Base-by-base conservation (phyloP, 2,797 vertebrate genomes). In the Brotogeris chrysoptera region DNA sequence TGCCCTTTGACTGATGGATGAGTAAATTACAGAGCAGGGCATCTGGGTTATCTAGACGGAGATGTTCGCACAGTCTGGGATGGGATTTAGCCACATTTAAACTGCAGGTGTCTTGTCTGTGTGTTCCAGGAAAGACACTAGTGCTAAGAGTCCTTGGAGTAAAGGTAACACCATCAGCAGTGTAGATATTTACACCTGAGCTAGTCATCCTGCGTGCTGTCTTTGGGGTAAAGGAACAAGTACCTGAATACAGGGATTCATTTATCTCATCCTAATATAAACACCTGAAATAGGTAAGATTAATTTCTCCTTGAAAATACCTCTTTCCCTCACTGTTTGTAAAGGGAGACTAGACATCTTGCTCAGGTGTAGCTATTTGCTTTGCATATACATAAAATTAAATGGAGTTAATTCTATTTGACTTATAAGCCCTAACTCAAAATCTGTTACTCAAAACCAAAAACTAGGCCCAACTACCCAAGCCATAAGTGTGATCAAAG, bases 121-220 rank as follows among this genome's bases (percentile, higher is more conserved):
- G 2, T 19, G 23, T 34, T 49, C 27, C 43, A 73, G 36, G 27
- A 36, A 78, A 13, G 27, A 46, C 38, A 39, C 13, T 19, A 41
- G 21, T 36, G 23, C 15, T 63, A 25, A 64, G 7, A 43, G 23
- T 46, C 16, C 36, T 90, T 13, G 11, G 6, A 59, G 3, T 11
- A 6, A 68, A 63, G 16, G 11, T 28, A 46, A 4, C 13, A 44
- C 13, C 4, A 16, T 15, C 1, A 0, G 8, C 30, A 34, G 3
- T 20, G 55, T 1, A 64, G 27, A 25, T 6, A 16, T 71, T 85
- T 86, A 44, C 1, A 1, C 16, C 23, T 34, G 28, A 61, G 30
- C 28, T 84, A 21, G 5, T 71, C 39, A 64, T 5, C 23, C 25
- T 63, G 13, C 25, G 11, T 19, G 10, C 7, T 47, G 24, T 39